Evolutionary conservation across 2,797 vertebrate species (phyloP).

Genomic region (Rhadinocentrus ornatus): DNA sequence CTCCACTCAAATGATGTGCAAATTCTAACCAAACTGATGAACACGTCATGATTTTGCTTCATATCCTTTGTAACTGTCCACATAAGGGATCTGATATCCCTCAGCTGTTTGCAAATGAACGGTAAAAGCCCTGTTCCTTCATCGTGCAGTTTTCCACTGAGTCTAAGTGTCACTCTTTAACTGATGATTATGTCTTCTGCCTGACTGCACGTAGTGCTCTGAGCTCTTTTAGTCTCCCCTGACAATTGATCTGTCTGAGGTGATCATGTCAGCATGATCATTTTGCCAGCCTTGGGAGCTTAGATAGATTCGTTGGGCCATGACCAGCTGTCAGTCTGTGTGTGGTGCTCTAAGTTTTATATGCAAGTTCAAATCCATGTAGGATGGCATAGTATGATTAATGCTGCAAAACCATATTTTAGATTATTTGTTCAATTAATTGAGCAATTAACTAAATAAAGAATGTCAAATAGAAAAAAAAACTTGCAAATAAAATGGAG

Average conservation of each 20-base stretch:
- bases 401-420: not conserved
- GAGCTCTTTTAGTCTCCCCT: conserved; percentile 61
- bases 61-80: not conserved
- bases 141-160: conserved; percentile 36
- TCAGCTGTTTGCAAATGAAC: conserved; percentile 33
- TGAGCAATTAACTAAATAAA: not conserved
- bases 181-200: conserved; percentile 64
- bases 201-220: conserved; percentile 62
- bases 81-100: conserved; percentile 18
- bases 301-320: conserved; percentile 50
- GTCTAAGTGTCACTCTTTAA: conserved; percentile 45
- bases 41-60: not conserved
- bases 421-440: not conserved
- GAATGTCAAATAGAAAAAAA: not conserved
- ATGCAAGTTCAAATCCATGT: conserved; percentile 4
- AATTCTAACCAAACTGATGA: conserved; percentile 1
- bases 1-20: not conserved
- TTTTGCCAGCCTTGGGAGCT: conserved; percentile 65
- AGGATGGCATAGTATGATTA: not conserved
- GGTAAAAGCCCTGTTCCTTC: conserved; percentile 26
- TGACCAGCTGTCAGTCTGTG: conserved; percentile 63
- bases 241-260: conserved; percentile 70
- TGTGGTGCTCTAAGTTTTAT: conserved; percentile 11
- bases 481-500: not conserved
- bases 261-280: conserved; percentile 77